Evolutionary conservation across 2,888 invertebrate genomes (phyloP), one percentile per base, ranked within the genome.

Genomic region (Cheilosia pagana): DNA sequence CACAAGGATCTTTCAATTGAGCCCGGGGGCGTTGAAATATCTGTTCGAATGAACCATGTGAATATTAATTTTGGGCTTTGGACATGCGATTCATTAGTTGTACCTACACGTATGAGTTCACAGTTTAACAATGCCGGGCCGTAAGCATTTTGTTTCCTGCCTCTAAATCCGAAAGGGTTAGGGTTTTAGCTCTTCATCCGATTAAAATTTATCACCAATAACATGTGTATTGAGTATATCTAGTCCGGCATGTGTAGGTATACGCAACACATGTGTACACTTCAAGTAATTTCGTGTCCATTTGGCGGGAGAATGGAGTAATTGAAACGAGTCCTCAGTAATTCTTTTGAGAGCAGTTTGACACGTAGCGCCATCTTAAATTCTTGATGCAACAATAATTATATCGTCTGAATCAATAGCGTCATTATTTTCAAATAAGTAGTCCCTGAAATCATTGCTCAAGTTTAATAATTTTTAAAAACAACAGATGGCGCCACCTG

Each of bases 1-100:
- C 23, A 76, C 59, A 76, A 55, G 65, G 71, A 76, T 82, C 63
- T 82, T 67, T 82, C 76, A 76, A 82, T 76, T 53, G 71, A 71
- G 79, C 52, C 52, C 35, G n/a, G n/a, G 43, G 65, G 53, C 48
- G 57, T 59, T 76, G 28, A 76, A 76, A 67, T 52, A 71, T 76
- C 48, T 28, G 23, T 25, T 39, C 16, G 19, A 53, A 39, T 41
- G 41, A 25, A 48, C 59, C 52, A 55, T 65, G 6, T 71, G 81
- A 76, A 82, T 82, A 71, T 76, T 82, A 82, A 82, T 82, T 76
- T 75, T 67, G 19, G 50, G 35, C 25, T n/a, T 35, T 43, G 35
- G 45, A 12, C 16, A 16, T 50, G 28, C 21, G 19, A 41, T 28
- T 52, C 41, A 62, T 63, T 25, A 48, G 31, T 39, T 21, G 28